Percentiles rank a stretch among this genome's conserved stretches.
Evolutionary conservation across 2,888 invertebrate genomes (phyloP).

Genomic region (Synanthedon andrenaeformis): DNA sequence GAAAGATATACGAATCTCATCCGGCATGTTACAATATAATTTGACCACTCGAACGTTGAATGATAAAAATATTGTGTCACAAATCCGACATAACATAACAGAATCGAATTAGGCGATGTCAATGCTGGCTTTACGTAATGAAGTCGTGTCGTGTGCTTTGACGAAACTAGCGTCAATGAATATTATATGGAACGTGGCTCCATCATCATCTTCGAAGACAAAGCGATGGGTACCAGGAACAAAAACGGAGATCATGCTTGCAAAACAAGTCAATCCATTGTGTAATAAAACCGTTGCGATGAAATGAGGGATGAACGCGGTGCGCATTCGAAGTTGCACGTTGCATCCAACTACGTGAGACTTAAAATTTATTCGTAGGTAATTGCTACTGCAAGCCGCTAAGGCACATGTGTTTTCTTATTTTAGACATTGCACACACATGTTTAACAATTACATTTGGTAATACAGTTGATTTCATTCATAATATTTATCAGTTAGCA

Average conservation of each 20-base stretch:
- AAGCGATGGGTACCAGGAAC: conserved; percentile 5
- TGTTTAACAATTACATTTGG: background rate
- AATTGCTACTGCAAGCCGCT: background rate
- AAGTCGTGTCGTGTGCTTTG: conserved; percentile 14
- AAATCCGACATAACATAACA: conserved; percentile 9
- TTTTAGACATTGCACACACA: background rate
- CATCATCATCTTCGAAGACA: conserved; percentile 18
- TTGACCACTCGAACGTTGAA: conserved; percentile 8
- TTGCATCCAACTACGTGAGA: conserved; percentile 8
- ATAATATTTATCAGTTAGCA: too few species aligned
- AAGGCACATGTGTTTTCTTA: background rate
- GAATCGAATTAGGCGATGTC: conserved; percentile 10
- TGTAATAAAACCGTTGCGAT: conserved; percentile 18
- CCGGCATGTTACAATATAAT: conserved; percentile 8
- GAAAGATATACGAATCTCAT: conserved; percentile 2
- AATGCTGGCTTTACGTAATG: conserved; percentile 21
- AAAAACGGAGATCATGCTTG: conserved; percentile 12
- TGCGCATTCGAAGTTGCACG: conserved; percentile 20
- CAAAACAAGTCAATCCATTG: conserved; percentile 22
- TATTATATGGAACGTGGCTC: conserved; percentile 14
- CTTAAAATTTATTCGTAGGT: conserved; percentile 2
- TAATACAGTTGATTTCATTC: too few species aligned
- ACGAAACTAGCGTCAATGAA: conserved; percentile 22
- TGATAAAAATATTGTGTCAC: conserved; percentile 15
- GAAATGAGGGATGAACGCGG: conserved; percentile 28